phyloP scores from a whole-genome alignment of 2,888 invertebrate genomes.

The Lutraria lutraria region DNA sequence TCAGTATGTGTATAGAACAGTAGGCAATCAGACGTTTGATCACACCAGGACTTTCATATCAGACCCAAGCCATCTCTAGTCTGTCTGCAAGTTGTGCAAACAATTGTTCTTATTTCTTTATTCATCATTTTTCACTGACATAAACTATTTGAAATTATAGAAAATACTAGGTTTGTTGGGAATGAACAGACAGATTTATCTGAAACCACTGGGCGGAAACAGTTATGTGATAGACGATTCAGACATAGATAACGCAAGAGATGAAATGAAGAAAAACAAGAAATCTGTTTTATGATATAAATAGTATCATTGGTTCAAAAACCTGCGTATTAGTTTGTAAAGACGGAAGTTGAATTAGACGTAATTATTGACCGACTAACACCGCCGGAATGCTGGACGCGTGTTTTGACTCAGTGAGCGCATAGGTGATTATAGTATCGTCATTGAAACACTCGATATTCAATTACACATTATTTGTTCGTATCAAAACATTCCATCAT shows the following conservation, averaged over 20 bases:
- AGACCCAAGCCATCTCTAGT: not conserved
- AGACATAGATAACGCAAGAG: not conserved
- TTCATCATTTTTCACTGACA: not conserved
- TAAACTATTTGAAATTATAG: not conserved
- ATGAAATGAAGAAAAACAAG: not conserved
- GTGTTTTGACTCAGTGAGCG: not conserved
- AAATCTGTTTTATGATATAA: not conserved
- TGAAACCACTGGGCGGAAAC: not conserved
- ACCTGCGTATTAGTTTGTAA: not conserved
- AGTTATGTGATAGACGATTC: not conserved
- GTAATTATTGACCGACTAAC: not conserved
- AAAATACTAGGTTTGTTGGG: not conserved
- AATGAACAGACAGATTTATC: not conserved
- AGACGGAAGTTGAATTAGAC: not conserved
- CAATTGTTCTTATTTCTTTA: conserved; percentile 15
- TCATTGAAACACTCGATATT: not conserved
- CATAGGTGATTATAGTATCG: not conserved
- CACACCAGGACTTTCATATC: too few relatives aligned
- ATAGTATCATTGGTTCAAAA: not conserved
- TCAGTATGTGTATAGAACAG: too few relatives aligned
- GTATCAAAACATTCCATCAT: not conserved
- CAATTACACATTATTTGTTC: not conserved
- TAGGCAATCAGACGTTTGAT: too few relatives aligned
- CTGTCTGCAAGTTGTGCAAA: not conserved
- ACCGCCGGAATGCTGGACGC: not conserved